Evolutionary conservation across 2,797 vertebrate species (phyloP).

Genomic region (Spea hammondii): DNA sequence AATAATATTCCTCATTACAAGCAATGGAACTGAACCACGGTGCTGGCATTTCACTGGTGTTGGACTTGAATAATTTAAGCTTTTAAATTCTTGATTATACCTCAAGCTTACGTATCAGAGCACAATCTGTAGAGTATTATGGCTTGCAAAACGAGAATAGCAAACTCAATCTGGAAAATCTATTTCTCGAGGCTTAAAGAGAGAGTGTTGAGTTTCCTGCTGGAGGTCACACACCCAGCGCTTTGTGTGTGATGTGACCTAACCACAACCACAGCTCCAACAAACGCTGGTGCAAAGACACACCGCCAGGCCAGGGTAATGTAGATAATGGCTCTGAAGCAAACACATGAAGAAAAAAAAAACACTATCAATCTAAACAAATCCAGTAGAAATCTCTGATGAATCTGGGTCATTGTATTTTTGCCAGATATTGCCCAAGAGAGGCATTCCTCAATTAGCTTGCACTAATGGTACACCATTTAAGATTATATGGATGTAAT

Average conservation of each 20-base stretch:
- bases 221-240: conserved; percentile 30
- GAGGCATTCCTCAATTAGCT: conserved; percentile 4
- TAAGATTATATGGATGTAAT: neutral
- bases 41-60: conserved; percentile 49
- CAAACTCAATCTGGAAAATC: conserved; percentile 47
- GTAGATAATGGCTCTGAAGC: neutral
- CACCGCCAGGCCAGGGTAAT: neutral
- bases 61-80: conserved; percentile 49
- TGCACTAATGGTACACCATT: neutral
- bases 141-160: conserved; percentile 51
- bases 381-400: too few relatives aligned
- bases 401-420: too few relatives aligned
- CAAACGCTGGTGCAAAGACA: neutral
- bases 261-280: conserved; percentile 36
- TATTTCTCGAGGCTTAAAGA: conserved; percentile 44
- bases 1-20: conserved; percentile 47
- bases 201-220: conserved; percentile 35
- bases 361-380: neutral
- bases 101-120: conserved; percentile 51
- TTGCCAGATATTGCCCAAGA: neutral
- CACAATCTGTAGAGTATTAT: conserved; percentile 49
- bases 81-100: conserved; percentile 54
- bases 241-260: conserved; percentile 16
- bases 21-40: conserved; percentile 40
- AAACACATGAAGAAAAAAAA: neutral